phyloP scores from a whole-genome alignment of 1,140 invertebrate species.

The Belonocnema kinseyi region DNA sequence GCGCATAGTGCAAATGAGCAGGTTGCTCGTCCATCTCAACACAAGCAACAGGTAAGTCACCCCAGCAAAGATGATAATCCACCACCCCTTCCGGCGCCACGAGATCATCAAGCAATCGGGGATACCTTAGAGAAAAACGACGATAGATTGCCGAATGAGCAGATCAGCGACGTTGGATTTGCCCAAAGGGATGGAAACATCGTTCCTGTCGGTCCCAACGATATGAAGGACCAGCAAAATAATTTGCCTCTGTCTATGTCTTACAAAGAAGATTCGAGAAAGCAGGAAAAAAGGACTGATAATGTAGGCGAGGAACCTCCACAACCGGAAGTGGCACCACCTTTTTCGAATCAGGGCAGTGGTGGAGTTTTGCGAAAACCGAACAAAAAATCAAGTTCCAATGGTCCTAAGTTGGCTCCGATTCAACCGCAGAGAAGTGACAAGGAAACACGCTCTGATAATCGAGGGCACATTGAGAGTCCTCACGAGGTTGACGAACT shows the following conservation, averaged over 20 bases:
- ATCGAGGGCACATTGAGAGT: slow-evolving; percentile 1
- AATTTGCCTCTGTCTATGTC: slow-evolving; percentile 12
- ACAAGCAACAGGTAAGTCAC: slow-evolving; percentile 70
- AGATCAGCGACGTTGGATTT: slow-evolving; percentile 56
- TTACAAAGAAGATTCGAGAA: slow-evolving; percentile 28
- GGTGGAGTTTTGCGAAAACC: slow-evolving; percentile 19
- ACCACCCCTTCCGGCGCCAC: slow-evolving; percentile 61
- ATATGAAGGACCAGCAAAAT: slow-evolving; percentile 38
- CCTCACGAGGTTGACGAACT: slow-evolving; percentile 35
- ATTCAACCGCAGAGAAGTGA: slow-evolving; percentile 26
- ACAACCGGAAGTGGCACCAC: slow-evolving; percentile 31
- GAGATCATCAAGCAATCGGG: slow-evolving; percentile 51
- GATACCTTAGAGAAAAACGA: slow-evolving; percentile 43
- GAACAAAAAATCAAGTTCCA: slow-evolving; percentile 45
- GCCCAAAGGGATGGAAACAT: slow-evolving; percentile 61
- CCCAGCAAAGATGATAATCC: slow-evolving; percentile 57
- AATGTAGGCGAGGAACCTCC: slow-evolving; percentile 34
- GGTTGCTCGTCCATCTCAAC: slow-evolving; percentile 49
- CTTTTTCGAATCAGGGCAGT: slow-evolving; percentile 31
- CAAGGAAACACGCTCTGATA: neutral
- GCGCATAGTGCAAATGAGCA: slow-evolving; percentile 35
- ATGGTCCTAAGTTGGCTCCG: slow-evolving; percentile 35
- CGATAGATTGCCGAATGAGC: slow-evolving; percentile 40
- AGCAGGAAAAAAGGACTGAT: slow-evolving; percentile 29
- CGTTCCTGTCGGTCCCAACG: slow-evolving; percentile 63